Evolutionary conservation across 2,888 invertebrate species (phyloP).

Genomic region (Aradus depressus): DNA sequence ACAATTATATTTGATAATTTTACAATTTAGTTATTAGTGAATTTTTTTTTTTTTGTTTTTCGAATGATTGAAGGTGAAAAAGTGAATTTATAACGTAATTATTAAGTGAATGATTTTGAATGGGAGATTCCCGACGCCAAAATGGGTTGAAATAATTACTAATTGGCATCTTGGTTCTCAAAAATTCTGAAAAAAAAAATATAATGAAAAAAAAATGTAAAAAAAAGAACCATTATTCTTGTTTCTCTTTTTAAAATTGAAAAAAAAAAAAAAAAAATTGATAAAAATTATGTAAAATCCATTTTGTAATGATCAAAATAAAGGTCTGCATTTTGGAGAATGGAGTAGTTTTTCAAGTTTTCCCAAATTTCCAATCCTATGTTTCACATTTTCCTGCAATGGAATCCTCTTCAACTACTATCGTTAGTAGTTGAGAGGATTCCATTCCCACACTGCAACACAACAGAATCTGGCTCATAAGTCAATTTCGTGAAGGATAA

Average conservation of each 20-base stretch:
- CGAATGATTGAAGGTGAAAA: slow-evolving; percentile 12
- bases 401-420: no score
- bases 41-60: slow-evolving; percentile 10
- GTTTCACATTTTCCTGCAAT: no score
- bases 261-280: slow-evolving; percentile 23
- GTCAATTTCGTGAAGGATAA: no score
- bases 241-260: slow-evolving; percentile 24
- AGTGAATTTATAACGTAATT: slow-evolving; percentile 5
- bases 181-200: no score
- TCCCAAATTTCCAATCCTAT: no score
- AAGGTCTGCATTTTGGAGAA: slow-evolving; percentile 30
- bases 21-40: slow-evolving; percentile 17
- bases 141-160: slow-evolving; percentile 6
- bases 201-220: no score
- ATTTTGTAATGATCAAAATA: slow-evolving; percentile 29
- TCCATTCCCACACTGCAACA: no score
- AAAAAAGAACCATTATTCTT: slow-evolving; percentile 17
- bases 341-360: slow-evolving; percentile 8
- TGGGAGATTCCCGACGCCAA: slow-evolving; percentile 9
- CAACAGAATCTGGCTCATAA: no score
- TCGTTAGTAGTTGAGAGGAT: no score
- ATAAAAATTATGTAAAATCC: slow-evolving; percentile 27
- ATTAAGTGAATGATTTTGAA: slow-evolving; percentile 1
- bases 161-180: no score
- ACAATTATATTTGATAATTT: slow-evolving; percentile 17